These are phyloP conservation scores for Verasper variegatus DNA, from an alignment of 2,113 vertebrate genomes.

Conservation along the genomic window DNA sequence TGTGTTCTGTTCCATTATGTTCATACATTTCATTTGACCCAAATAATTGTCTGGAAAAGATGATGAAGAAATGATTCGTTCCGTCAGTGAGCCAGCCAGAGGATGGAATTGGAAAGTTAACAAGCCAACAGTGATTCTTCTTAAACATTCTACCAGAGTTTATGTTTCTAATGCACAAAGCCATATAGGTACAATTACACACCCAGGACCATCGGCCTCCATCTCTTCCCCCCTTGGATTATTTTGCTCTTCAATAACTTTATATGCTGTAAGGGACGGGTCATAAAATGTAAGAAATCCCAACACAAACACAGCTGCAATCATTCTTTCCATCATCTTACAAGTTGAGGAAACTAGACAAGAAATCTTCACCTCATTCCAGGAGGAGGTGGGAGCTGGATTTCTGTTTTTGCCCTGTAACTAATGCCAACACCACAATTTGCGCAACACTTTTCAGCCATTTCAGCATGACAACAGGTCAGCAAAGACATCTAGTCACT, in stretches of 20 bases:
- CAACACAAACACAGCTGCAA: constrained; percentile 28
- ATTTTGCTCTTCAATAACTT: constrained; percentile 21
- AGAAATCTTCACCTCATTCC: constrained; percentile 3
- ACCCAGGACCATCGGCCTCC: constrained; percentile 5
- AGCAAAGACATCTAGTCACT: background rate
- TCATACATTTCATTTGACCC: constrained; percentile 4
- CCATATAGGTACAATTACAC: constrained; percentile 4
- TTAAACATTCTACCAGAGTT: background rate
- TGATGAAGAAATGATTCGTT: background rate
- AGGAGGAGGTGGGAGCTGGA: background rate
- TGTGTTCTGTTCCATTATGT: background rate
- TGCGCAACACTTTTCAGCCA: too few relatives aligned
- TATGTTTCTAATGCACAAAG: background rate
- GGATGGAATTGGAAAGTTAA: background rate
- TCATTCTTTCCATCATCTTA: constrained; percentile 14
- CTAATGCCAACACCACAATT: background rate
- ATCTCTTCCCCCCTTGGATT: constrained; percentile 20
- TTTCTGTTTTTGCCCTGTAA: too few relatives aligned
- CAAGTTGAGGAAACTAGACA: constrained; percentile 5
- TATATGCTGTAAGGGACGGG: constrained; percentile 26
- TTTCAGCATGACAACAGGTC: background rate
- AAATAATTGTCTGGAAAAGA: constrained; percentile 14
- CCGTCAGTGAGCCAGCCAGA: background rate
- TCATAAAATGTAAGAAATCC: constrained; percentile 38
- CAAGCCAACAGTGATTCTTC: constrained; percentile 22